phyloP scores from a whole-genome alignment of 2,888 invertebrate genomes.

The Parthenolecanium corni region DNA sequence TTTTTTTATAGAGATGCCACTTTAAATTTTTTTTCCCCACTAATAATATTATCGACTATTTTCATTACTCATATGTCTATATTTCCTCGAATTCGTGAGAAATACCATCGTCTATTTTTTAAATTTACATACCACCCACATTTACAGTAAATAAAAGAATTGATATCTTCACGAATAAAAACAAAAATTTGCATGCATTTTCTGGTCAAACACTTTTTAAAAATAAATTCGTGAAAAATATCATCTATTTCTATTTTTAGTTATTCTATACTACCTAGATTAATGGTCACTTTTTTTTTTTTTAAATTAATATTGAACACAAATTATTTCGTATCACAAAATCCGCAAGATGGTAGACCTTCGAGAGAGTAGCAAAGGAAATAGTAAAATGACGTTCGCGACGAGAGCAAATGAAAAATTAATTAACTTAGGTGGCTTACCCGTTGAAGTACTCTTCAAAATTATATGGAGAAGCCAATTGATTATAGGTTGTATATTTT shows the following conservation, averaged over 20 bases:
- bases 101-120: too few relatives aligned
- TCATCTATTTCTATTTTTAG: not conserved
- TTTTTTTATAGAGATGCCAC: too few relatives aligned
- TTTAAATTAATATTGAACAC: not conserved
- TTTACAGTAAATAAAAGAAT: too few relatives aligned
- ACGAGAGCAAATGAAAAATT: not conserved
- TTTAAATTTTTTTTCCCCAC: too few relatives aligned
- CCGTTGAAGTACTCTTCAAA: constrained; percentile 1
- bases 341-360: too few relatives aligned
- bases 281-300: not conserved
- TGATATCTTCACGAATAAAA: too few relatives aligned
- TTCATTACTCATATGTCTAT: too few relatives aligned
- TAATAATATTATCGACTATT: too few relatives aligned
- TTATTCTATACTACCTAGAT: not conserved
- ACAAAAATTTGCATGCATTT: too few relatives aligned
- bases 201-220: not conserved
- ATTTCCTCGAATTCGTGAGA: too few relatives aligned
- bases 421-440: constrained; percentile 8
- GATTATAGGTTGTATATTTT: constrained; percentile 19
- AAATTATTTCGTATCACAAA: not conserved
- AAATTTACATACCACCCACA: too few relatives aligned
- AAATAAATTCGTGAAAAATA: not conserved
- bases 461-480: not conserved
- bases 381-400: not conserved
- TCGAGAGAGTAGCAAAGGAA: not conserved